Base-by-base conservation (phyloP, 1,140 invertebrate genomes). In the Mya arenaria region DNA sequence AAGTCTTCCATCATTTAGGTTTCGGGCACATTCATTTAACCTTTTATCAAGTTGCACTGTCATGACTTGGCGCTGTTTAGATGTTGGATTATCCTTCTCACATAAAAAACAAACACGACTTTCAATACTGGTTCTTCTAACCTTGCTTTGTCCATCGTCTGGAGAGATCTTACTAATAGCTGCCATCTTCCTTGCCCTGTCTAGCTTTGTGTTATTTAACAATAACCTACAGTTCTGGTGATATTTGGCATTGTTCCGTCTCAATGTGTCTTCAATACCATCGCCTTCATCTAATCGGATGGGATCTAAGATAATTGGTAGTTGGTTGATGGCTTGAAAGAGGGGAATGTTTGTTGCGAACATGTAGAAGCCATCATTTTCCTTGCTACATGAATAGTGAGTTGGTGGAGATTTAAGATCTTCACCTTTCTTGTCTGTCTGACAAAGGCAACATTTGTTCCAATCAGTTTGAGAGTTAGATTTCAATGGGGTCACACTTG, bases 401-500 rank as follows among this genome's bases (percentile, higher is more conserved):
- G 48, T 41, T 63, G 66, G 65, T 8, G 77, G 66, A 15, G 3
- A 71, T 10, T 37, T 80, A 19, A 80, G 37, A 25, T 80, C 65
- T 41, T 69, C 77, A 52, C 25, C 48, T 71, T 80, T 60, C 37
- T 17, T 80, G 10, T 71, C 77, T 23, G 36, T 34, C 34, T 69
- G 78, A 71, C 66, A 80, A 17, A 80, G 66, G 23, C 78, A 80
- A 41, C 77, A 80, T 48, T 80, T 80, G 4, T 19, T 41, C 66
- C 77, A 80, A 41, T 60, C 32, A 4, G 66, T 80, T 48, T 69
- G 13, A 8, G n/a, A 6, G 28, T 34, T 30, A 17, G 8, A 63
- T 8, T 4, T 6, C 19, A 62, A 75, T 8, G 25, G 3, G 19
- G 1, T 32, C 5, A 41, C 17, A 15, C 17, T 25, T 1, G 73